These are phyloP conservation scores for Drosophila cognata DNA, from an alignment of 2,888 invertebrate genomes.

Conservation along the genomic window DNA sequence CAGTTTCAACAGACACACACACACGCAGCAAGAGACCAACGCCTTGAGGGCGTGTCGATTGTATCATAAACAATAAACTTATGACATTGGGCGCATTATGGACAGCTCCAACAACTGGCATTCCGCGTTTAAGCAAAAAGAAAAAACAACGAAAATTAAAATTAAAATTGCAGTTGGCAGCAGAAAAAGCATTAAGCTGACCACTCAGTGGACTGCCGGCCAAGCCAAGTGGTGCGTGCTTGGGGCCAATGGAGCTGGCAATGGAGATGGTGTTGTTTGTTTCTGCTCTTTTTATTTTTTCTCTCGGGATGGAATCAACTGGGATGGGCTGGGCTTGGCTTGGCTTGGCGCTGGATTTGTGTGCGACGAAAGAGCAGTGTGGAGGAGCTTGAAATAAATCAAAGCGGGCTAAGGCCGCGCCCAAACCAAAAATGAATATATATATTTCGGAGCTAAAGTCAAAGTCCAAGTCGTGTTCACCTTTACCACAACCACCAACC, in stretches of 20 bases:
- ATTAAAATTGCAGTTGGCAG: constrained; percentile 48
- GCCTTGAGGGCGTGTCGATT: constrained; percentile 59
- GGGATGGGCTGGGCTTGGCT: constrained; percentile 21
- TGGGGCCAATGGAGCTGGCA: constrained; percentile 42
- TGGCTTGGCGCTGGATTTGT: constrained; percentile 4
- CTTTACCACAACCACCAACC: neutral
- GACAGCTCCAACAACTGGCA: constrained; percentile 12
- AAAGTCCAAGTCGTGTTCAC: constrained; percentile 45
- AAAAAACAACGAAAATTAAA: constrained; percentile 6
- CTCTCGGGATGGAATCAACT: constrained; percentile 5
- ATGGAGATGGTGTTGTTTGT: constrained; percentile 10
- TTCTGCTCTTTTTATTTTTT: neutral
- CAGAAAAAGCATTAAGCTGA: constrained; percentile 33
- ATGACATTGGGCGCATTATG: constrained; percentile 64
- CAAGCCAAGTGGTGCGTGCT: constrained; percentile 53
- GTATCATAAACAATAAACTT: constrained; percentile 51
- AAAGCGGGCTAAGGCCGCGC: constrained; percentile 46
- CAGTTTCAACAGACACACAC: neutral
- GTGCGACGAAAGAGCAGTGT: neutral
- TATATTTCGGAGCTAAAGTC: constrained; percentile 18
- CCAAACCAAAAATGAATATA: constrained; percentile 9
- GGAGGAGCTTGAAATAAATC: constrained; percentile 41
- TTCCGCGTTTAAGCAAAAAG: constrained; percentile 34
- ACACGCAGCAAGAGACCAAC: constrained; percentile 20
- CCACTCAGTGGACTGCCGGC: constrained; percentile 21